Conservation (phyloP, 2,888 invertebrate genomes). For the Liopterus haemorrhoidalis region DNA sequence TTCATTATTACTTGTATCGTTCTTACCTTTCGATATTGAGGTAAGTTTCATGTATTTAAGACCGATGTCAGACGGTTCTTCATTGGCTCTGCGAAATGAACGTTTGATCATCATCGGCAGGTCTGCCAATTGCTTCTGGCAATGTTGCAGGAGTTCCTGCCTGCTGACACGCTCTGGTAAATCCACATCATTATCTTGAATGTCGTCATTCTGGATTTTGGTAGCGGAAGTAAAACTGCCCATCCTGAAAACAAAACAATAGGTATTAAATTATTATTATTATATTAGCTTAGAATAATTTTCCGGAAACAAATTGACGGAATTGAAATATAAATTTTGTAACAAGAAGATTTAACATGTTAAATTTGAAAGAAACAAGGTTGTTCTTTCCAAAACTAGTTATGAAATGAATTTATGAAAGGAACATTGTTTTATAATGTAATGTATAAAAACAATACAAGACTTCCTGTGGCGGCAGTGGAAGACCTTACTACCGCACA, state of each 20-base stretch:
- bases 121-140: conserved; percentile 48
- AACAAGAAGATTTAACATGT: conserved; percentile 1
- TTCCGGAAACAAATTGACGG: no score
- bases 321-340: no score
- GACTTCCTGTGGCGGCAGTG: no score
- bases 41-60: conserved; percentile 45
- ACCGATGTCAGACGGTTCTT: conserved; percentile 32
- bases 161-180: conserved; percentile 47
- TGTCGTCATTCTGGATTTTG: conserved; percentile 57
- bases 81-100: conserved; percentile 37
- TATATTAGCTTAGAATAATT: neutral
- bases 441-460: no score
- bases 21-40: conserved; percentile 46
- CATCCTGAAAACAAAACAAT: conserved; percentile 52
- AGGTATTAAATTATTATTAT: conserved; percentile 5
- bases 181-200: conserved; percentile 54
- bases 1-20: no score
- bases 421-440: no score
- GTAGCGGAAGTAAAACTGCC: conserved; percentile 66
- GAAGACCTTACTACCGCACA: no score
- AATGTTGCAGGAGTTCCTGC: conserved; percentile 51
- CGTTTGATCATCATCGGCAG: conserved; percentile 48
- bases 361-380: neutral
- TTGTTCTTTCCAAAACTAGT: no score
- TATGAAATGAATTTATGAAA: no score